Evolutionary conservation across 2,797 vertebrate genomes (phyloP).

Genomic region (Acrossocheilus fasciatus): DNA sequence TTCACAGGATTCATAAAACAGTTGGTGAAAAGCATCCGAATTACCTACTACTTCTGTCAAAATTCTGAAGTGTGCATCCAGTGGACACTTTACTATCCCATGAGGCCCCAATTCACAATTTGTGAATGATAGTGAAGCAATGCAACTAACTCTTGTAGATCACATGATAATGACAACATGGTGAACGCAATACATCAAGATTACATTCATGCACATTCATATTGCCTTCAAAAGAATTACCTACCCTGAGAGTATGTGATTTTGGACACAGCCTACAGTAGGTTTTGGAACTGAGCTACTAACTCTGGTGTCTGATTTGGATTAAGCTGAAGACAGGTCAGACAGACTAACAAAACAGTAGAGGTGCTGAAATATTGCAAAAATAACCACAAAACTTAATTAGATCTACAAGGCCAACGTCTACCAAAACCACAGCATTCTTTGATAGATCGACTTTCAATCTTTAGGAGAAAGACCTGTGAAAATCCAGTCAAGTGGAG

Average conservation of each 20-base stretch:
- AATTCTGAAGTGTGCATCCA: background rate
- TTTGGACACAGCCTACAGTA: background rate
- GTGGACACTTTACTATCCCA: background rate
- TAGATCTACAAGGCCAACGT: background rate
- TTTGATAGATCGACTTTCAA: conserved; percentile 6
- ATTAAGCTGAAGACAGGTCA: background rate
- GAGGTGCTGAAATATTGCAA: background rate
- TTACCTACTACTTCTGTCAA: background rate
- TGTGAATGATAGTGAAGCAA: background rate
- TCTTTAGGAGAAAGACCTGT: conserved; percentile 55
- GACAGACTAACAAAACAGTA: conserved; percentile 5
- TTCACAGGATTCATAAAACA: background rate
- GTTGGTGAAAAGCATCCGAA: background rate
- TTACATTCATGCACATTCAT: background rate
- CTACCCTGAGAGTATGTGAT: background rate
- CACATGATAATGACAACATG: too few relatives aligned
- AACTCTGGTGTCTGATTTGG: background rate
- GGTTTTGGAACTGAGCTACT: background rate
- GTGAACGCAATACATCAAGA: background rate
- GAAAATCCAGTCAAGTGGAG: conserved; percentile 69
- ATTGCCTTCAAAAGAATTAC: background rate
- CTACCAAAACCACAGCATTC: conserved; percentile 13
- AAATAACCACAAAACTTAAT: conserved; percentile 13
- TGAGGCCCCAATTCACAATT: background rate
- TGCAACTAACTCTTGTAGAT: background rate